Evolutionary conservation across 2,797 vertebrate species (phyloP).

Genomic region (Tamandua tetradactyla): DNA sequence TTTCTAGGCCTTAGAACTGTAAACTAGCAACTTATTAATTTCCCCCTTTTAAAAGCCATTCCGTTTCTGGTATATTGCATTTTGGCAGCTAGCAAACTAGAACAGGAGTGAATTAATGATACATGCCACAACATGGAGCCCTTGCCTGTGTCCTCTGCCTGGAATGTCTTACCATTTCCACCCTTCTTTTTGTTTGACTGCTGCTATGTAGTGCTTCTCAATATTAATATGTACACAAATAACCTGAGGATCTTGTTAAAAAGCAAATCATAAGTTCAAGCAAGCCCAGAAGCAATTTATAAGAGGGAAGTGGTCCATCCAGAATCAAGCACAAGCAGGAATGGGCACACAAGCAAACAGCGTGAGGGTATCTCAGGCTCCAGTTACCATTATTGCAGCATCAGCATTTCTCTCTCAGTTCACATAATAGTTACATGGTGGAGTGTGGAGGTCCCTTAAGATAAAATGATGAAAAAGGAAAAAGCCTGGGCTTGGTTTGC

Average conservation of each 20-base stretch:
- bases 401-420: neutral
- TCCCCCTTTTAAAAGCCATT: no score
- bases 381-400: no score
- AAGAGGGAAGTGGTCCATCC: neutral
- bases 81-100: no score
- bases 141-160: neutral
- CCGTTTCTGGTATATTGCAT: no score
- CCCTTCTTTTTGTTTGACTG: neutral
- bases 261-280: neutral
- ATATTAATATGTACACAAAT: conserved; percentile 15
- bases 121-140: no score
- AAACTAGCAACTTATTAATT: no score
- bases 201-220: neutral
- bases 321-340: neutral
- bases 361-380: neutral
- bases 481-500: neutral
- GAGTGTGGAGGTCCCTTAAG: neutral
- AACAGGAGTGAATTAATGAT: no score
- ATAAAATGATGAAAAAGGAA: no score
- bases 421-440: neutral
- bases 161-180: neutral
- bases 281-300: neutral
- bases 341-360: neutral
- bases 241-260: neutral
- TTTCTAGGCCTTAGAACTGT: no score